These are phyloP conservation scores for Cantharis flavilabris DNA, from an alignment of 2,888 invertebrate genomes.

Conservation along the genomic window DNA sequence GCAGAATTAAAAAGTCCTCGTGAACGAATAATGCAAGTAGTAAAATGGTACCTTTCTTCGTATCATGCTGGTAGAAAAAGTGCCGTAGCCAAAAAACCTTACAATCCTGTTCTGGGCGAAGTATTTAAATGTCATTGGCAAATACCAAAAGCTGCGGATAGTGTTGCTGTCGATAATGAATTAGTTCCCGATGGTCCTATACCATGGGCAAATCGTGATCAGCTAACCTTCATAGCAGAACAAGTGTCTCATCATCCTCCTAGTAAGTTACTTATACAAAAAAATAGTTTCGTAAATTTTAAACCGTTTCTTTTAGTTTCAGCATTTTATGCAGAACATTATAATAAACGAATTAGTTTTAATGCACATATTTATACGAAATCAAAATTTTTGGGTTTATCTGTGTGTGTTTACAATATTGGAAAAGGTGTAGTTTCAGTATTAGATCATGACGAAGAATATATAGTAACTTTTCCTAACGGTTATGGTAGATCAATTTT, in stretches of 20 bases:
- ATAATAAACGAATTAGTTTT: constrained; percentile 85
- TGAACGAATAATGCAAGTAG: constrained; percentile 92
- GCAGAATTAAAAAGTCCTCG: constrained; percentile 83
- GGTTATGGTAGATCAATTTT: constrained; percentile 98
- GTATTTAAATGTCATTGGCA: constrained; percentile 91
- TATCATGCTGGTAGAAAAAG: constrained; percentile 98
- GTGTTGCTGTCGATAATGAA: constrained; percentile 23
- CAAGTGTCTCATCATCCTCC: constrained; percentile 99
- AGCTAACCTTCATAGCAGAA: constrained; percentile 93
- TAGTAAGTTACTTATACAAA: constrained; percentile 59
- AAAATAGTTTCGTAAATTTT: neutral
- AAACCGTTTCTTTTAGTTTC: constrained; percentile 70
- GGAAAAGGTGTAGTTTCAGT: constrained; percentile 93
- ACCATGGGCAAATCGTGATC: constrained; percentile 86
- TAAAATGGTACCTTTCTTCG: constrained; percentile 96
- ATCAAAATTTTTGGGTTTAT: constrained; percentile 97
- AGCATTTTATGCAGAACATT: constrained; percentile 98
- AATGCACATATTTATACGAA: constrained; percentile 99
- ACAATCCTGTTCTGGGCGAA: constrained; percentile 98
- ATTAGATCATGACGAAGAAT: constrained; percentile 89
- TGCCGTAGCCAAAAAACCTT: constrained; percentile 97
- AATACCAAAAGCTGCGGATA: constrained; percentile 52
- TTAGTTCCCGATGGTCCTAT: constrained; percentile 80
- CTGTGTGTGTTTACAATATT: constrained; percentile 96
- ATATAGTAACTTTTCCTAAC: constrained; percentile 95